Conservation (phyloP, 2,888 invertebrate species). For the Platerodrilus igneus region DNA sequence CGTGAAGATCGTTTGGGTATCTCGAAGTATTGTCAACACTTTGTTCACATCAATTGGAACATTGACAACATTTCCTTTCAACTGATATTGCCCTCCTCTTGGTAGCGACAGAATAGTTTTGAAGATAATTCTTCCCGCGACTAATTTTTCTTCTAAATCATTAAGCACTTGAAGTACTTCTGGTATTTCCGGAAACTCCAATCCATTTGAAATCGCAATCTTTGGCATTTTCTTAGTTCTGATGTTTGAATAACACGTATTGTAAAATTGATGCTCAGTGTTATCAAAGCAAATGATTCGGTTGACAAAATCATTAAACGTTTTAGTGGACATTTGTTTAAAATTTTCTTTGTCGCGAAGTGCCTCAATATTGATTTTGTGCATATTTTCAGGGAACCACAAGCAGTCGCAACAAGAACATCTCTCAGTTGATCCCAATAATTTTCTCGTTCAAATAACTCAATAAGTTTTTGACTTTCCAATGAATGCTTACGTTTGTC, state of each 20-base stretch:
- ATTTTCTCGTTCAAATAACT: too few species aligned
- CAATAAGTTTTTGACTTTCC: too few species aligned
- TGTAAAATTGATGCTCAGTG: constrained; percentile 6
- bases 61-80: constrained; percentile 9
- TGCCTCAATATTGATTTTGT: too few species aligned
- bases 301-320: too few species aligned
- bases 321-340: too few species aligned
- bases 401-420: too few species aligned
- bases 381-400: too few species aligned
- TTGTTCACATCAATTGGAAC: constrained; percentile 7
- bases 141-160: constrained; percentile 5
- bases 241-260: constrained; percentile 6
- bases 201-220: constrained; percentile 5
- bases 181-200: constrained; percentile 5
- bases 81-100: constrained; percentile 7
- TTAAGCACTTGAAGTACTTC: constrained; percentile 2
- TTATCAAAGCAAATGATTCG: too few species aligned
- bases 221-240: background rate
- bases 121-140: constrained; percentile 5
- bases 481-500: too few species aligned
- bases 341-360: too few species aligned
- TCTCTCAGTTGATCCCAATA: too few species aligned
- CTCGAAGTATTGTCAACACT: background rate
- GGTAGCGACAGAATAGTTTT: constrained; percentile 7
- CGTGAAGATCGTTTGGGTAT: constrained; percentile 2